A percentile compares a stretch with the other conserved stretches of the same genome.
Conservation (phyloP, 1,140 invertebrate genomes). For the Pentalonia nigronervosa region DNA sequence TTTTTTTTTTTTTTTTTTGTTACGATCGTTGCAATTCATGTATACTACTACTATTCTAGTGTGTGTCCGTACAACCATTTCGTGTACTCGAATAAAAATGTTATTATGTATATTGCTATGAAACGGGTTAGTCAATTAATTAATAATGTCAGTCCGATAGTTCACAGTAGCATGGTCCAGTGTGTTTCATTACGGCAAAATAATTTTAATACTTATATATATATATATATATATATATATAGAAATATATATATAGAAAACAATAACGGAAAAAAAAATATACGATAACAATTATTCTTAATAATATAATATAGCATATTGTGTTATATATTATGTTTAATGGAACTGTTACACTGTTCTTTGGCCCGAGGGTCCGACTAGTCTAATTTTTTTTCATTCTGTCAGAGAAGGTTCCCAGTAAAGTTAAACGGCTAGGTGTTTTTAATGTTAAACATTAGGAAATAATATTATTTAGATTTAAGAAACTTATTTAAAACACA, state of each 20-base stretch:
- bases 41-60: slow-evolving; percentile 42
- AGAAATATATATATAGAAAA: no score
- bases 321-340: slow-evolving; percentile 14
- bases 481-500: slow-evolving; percentile 36
- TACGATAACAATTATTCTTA: background rate
- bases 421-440: slow-evolving; percentile 28
- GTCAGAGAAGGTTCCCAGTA: slow-evolving; percentile 54
- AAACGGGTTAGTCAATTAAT: slow-evolving; percentile 38
- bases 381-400: slow-evolving; percentile 17
- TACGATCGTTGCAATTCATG: slow-evolving; percentile 35
- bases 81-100: slow-evolving; percentile 9
- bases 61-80: slow-evolving; percentile 42
- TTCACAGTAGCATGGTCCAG: slow-evolving; percentile 57
- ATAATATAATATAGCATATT: slow-evolving; percentile 13
- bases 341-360: slow-evolving; percentile 21
- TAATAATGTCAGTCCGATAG: slow-evolving; percentile 37
- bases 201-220: slow-evolving; percentile 28
- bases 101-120: slow-evolving; percentile 27
- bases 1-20: slow-evolving; percentile 18
- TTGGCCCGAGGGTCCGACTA: slow-evolving; percentile 52
- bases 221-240: background rate
- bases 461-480: slow-evolving; percentile 49
- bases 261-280: background rate
- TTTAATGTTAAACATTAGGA: slow-evolving; percentile 45
- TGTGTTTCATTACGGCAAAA: slow-evolving; percentile 19